phyloP scores from a whole-genome alignment of 2,113 vertebrate species.

The Callopanchax toddi region DNA sequence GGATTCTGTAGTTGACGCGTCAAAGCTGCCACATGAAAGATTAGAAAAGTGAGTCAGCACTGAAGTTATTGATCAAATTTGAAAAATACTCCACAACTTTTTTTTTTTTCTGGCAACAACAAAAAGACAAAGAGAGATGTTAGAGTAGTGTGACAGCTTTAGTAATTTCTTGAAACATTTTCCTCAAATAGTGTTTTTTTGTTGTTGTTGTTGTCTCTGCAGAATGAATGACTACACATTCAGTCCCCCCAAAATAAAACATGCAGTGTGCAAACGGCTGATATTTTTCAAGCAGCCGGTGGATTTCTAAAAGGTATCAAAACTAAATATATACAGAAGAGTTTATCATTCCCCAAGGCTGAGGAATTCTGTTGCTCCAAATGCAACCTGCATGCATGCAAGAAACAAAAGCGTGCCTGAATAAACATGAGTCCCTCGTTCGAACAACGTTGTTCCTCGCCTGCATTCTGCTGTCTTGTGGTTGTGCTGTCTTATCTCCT shows the following conservation, averaged over 20 bases:
- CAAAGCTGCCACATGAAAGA: not conserved
- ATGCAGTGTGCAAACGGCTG: not conserved
- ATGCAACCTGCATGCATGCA: not conserved
- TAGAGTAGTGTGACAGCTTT: not conserved
- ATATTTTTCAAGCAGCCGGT: not conserved
- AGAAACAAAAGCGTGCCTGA: not conserved
- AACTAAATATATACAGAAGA: not conserved
- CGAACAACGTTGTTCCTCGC: not conserved
- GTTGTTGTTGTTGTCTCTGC: not conserved
- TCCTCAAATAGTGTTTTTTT: no score
- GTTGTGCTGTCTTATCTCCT: not conserved
- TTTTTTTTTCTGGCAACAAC: not conserved
- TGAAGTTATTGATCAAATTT: not conserved
- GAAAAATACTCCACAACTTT: not conserved
- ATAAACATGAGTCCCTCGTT: not conserved
- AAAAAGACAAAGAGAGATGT: not conserved
- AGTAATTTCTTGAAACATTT: not conserved
- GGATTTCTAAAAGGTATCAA: not conserved
- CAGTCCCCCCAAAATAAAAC: not conserved
- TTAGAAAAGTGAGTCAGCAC: not conserved
- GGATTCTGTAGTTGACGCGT: not conserved
- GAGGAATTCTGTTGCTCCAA: not conserved
- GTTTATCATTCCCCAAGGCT: not conserved
- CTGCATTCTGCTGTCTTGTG: not conserved
- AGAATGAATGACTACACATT: not conserved